Percentiles rank a stretch among this genome's conserved stretches.
phyloP scores from a whole-genome alignment of 2,797 vertebrate species.

The Kryptopterus vitreolus region DNA sequence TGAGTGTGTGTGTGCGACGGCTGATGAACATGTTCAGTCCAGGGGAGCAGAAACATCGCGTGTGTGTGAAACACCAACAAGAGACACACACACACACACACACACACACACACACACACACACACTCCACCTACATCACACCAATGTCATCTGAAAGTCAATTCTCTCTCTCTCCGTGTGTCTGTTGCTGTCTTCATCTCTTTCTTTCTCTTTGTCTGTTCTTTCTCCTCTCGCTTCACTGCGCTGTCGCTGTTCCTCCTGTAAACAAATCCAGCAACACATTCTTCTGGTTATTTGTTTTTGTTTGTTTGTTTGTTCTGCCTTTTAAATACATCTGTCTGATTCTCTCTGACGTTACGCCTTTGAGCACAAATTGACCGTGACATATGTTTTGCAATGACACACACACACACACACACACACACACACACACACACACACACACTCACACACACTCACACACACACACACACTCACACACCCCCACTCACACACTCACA shows the following conservation, averaged over 20 bases:
- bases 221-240: background rate
- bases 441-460: no score
- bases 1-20: conserved; percentile 45
- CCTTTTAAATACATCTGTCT: background rate
- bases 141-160: conserved; percentile 87
- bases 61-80: conserved; percentile 72
- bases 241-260: background rate
- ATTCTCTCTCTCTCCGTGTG: conserved; percentile 26
- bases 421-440: background rate
- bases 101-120: conserved; percentile 52
- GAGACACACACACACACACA: conserved; percentile 42
- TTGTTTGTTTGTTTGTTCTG: background rate
- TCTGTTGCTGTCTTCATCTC: background rate
- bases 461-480: no score
- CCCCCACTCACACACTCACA: no score
- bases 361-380: background rate
- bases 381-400: background rate
- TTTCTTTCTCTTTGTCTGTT: background rate
- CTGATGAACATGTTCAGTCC: conserved; percentile 65
- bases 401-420: conserved; percentile 1
- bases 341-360: background rate
- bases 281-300: background rate
- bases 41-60: conserved; percentile 74
- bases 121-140: conserved; percentile 78
- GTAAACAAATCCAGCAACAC: background rate